Evolutionary conservation across 2,888 invertebrate species (phyloP).

Genomic region (Pantelozetes paolii): DNA sequence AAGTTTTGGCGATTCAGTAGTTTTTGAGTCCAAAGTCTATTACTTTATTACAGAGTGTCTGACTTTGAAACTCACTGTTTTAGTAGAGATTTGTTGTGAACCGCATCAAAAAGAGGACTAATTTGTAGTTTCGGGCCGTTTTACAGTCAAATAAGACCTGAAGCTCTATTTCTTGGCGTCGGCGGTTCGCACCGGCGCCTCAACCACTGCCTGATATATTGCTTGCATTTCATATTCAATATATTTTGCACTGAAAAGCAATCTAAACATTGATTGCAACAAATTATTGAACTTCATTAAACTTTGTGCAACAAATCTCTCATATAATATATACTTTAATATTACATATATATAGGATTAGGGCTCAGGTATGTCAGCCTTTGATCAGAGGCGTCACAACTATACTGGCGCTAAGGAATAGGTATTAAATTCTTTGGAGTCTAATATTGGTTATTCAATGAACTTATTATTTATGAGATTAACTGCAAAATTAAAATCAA

Average conservation of each 20-base stretch:
- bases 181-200: constrained; percentile 35
- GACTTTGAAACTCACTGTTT: not conserved
- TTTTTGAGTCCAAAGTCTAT: constrained; percentile 7
- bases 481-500: not conserved
- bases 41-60: not conserved
- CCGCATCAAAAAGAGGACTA: constrained; percentile 22
- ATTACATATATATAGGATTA: not conserved
- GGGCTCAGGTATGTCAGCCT: constrained; percentile 5
- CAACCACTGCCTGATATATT: constrained; percentile 37
- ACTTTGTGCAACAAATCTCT: constrained; percentile 32
- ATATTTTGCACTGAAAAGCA: not conserved
- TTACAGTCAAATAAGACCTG: constrained; percentile 31
- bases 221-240: constrained; percentile 31
- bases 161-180: constrained; percentile 37
- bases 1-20: not conserved
- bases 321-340: not conserved
- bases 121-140: constrained; percentile 33
- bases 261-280: constrained; percentile 9
- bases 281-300: constrained; percentile 37
- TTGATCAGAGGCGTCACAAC: not conserved
- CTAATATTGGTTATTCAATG: not conserved
- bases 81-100: not conserved
- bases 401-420: not conserved
- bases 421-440: not conserved
- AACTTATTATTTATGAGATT: not conserved